Base-by-base conservation (phyloP, 1,140 invertebrate genomes). In the Pogonomyrmex barbatus region DNA sequence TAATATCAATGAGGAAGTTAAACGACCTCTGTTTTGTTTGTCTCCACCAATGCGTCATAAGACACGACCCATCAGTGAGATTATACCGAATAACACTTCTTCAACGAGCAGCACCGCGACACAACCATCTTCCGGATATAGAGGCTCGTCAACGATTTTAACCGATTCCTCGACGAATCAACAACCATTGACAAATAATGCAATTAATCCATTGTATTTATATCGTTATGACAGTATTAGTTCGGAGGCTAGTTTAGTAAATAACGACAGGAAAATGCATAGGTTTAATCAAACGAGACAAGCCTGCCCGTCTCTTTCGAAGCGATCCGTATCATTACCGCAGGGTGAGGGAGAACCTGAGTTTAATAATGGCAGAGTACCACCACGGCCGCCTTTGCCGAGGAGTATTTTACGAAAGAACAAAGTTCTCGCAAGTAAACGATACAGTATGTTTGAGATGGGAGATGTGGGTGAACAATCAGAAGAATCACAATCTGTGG, bases 401-500 rank as follows among this genome's bases (percentile, higher is more conserved):
- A 96, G 96, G 88, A 96, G 97, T 88, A 97, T 97, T 92, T 95
- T 97, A 71, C 94, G 97, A 50, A 97, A 97, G 91, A 96, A 96
- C 90, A 96, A 95, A 75, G 94, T 93, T 56, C 90, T 95, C 6
- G 95, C 96, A 33, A 95, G 94, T 45, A 97, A 98, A 94, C 95
- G 97, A 52, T 97, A 97, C 91, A 98, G 97, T 85, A 97, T 98
- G 97, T 97, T 97, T 91, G 97, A 98, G 94, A 96, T 97, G 93
- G 95, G 95, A 12, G 94, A 94, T 5, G 95, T 96, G 56, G 79
- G 79, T n/a, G 96, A 96, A 71, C 96, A 96, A 62, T 93, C 95
- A 56, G 96, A 95, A n/a, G 94, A 95, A 85, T 24, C 24, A 24
- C 94, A 94, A 78, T 93, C 94, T 12, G 93, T 94, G 92, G 96